phyloP scores from a whole-genome alignment of 2,797 vertebrate species.

The Cyprinella venusta region DNA sequence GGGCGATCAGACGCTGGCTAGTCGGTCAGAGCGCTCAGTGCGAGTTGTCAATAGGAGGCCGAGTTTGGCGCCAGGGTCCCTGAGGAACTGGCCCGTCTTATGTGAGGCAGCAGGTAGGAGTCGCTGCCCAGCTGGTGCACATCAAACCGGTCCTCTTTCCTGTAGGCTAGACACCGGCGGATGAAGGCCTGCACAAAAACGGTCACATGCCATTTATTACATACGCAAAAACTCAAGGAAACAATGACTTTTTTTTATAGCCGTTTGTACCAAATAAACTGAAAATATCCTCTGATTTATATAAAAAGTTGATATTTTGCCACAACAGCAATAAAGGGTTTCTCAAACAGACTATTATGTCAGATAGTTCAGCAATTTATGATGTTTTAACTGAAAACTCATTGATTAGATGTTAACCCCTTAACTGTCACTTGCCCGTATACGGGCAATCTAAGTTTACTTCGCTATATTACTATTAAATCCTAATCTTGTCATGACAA shows the following conservation, averaged over 20 bases:
- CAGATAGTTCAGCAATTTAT: background rate
- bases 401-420: too few relatives aligned
- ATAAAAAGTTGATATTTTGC: background rate
- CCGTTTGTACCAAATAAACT: too few relatives aligned
- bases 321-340: background rate
- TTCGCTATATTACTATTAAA: too few relatives aligned
- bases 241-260: background rate
- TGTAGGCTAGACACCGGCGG: constrained; percentile 95
- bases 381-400: too few relatives aligned
- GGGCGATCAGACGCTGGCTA: constrained; percentile 69
- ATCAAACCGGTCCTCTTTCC: constrained; percentile 96
- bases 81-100: constrained; percentile 98
- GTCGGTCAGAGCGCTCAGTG: constrained; percentile 62
- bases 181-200: constrained; percentile 87
- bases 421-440: too few relatives aligned
- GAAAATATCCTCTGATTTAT: background rate
- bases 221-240: background rate
- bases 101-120: constrained; percentile 96
- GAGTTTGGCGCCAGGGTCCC: constrained; percentile 90
- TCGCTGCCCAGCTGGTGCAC: constrained; percentile 97
- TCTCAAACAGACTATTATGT: background rate
- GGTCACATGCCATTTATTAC: background rate
- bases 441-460: too few relatives aligned
- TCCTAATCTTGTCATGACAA: too few relatives aligned
- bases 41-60: constrained; percentile 88